Evolutionary conservation across 2,797 vertebrate species (phyloP).

Genomic region (Myotis vivesi): DNA sequence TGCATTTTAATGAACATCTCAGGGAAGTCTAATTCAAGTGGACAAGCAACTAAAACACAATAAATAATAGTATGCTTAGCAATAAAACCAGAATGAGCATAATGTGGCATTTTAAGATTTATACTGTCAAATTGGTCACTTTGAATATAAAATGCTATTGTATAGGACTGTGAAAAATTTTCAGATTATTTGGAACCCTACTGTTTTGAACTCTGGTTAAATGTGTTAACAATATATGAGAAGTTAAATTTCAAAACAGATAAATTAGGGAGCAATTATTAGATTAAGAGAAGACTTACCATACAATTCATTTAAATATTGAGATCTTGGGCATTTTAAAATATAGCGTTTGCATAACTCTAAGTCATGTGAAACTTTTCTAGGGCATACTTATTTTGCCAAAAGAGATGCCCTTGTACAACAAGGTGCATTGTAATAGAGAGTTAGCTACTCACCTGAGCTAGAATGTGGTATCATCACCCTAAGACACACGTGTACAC

Average conservation of each 20-base stretch:
- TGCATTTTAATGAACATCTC: constrained; percentile 12
- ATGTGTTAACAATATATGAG: not conserved
- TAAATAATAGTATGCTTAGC: constrained; percentile 29
- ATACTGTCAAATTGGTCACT: not conserved
- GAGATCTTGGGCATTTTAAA: constrained; percentile 36
- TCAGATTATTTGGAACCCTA: not conserved
- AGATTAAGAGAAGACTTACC: constrained; percentile 28
- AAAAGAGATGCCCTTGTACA: not conserved
- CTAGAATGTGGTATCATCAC: not conserved
- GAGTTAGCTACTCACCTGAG: not conserved
- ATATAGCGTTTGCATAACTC: not conserved
- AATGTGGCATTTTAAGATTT: constrained; percentile 34
- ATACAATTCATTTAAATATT: constrained; percentile 44
- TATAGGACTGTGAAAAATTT: constrained; percentile 11
- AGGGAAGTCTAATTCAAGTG: constrained; percentile 36
- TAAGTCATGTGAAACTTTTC: not conserved
- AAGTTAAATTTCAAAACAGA: constrained; percentile 36
- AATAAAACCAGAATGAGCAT: constrained; percentile 21
- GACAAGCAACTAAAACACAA: not conserved
- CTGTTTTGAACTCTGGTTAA: constrained; percentile 42
- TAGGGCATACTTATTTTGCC: constrained; percentile 25
- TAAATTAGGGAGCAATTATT: constrained; percentile 29
- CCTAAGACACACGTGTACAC: not conserved
- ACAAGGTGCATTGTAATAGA: not conserved
- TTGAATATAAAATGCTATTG: constrained; percentile 38